Base-by-base conservation (phyloP, 2,797 vertebrate species). In the Sylvilagus floridanus region DNA sequence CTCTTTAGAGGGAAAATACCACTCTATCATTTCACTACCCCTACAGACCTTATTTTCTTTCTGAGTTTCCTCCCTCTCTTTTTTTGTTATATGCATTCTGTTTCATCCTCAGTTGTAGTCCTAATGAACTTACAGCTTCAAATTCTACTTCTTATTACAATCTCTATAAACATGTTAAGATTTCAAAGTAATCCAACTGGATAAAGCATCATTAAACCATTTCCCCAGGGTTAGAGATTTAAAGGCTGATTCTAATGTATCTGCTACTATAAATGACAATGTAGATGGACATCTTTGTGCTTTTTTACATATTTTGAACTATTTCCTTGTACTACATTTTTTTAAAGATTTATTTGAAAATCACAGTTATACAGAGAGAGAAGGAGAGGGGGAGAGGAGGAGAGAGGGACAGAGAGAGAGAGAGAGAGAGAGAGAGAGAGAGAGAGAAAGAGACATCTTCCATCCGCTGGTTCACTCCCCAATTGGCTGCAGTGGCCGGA, bases 61-160 rank as follows among this genome's bases (percentile, higher is more conserved):
- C 30, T 68, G 16, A 37, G 60, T 69, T 90, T 81, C 79, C 85
- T 76, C 82, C 57, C 35, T 57, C 32, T 30, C 32, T 50, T 86
- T 84, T 84, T 92, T 83, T 85, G 32, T 71, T 78, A 88, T 24
- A 71, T 54, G 32, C 14, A 68, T 57, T n/a, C 37, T 90, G 77
- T 28, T 93, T 84, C 52, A 65, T 35, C 63, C 42, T 85, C 78
- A 89, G 32, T 57, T 86, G 32, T 75, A 93, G 78, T 69, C 63
- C 71, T 13, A 83, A 26, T 75, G 57, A 94, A 85, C 1, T 50
- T 32, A 69, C 11, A 68, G 32, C 92, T 88, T 37, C 71, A 32
- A 96, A 81, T 76, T 93, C 52, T 93, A 65, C 42, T 95, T 75
- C 78, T 86, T 16, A 11, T 69, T 93, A 54, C n/a, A 89, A 93